These are phyloP conservation scores for Epinotia bilunana DNA, from an alignment of 2,888 invertebrate species.

Conservation along the genomic window DNA sequence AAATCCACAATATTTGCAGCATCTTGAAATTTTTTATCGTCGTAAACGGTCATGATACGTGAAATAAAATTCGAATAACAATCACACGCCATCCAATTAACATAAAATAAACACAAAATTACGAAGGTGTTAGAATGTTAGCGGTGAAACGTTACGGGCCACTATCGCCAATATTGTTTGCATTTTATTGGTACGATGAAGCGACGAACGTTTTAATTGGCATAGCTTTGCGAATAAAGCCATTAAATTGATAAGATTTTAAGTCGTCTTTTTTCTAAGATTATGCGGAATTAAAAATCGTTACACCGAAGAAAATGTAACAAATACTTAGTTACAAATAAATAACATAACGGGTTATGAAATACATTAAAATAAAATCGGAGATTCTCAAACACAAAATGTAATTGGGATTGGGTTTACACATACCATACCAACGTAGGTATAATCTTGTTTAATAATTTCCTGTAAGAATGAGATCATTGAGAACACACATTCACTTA, in stretches of 20 bases:
- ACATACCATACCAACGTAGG: too few relatives aligned
- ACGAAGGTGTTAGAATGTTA: slow-evolving; percentile 52
- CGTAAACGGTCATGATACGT: slow-evolving; percentile 29
- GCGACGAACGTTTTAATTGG: slow-evolving; percentile 46
- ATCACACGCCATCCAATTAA: slow-evolving; percentile 49
- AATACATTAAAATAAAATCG: not conserved
- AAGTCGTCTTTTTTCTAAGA: slow-evolving; percentile 27
- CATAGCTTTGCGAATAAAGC: slow-evolving; percentile 45
- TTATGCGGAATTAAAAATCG: not conserved
- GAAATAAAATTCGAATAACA: slow-evolving; percentile 42
- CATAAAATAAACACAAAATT: slow-evolving; percentile 50
- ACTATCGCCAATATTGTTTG: slow-evolving; percentile 51
- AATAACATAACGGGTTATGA: too few relatives aligned
- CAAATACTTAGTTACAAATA: too few relatives aligned
- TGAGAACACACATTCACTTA: not conserved
- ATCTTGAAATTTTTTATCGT: slow-evolving; percentile 26
- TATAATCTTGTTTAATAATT: too few relatives aligned
- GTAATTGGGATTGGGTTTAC: too few relatives aligned
- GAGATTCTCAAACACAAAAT: not conserved
- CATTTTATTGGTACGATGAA: slow-evolving; percentile 54
- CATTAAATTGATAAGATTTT: slow-evolving; percentile 45
- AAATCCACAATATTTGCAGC: slow-evolving; percentile 13
- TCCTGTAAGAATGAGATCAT: not conserved
- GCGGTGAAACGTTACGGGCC: slow-evolving; percentile 55
- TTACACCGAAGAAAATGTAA: too few relatives aligned